These are phyloP conservation scores for Phocides pigmalion DNA, from an alignment of 1,140 invertebrate species.

Conservation along the genomic window DNA sequence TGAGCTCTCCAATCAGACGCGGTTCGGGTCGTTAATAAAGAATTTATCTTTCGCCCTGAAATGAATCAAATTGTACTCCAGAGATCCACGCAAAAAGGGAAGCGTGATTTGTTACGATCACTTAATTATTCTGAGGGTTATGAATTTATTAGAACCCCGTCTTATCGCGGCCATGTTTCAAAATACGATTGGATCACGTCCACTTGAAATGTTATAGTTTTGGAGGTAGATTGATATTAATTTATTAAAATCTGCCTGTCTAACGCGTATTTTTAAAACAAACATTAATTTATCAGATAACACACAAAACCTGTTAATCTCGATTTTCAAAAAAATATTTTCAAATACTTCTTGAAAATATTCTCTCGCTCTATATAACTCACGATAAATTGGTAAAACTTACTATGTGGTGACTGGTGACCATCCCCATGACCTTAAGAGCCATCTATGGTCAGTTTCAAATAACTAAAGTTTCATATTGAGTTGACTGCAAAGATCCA, in stretches of 20 bases:
- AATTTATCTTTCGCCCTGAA: slow-evolving; percentile 35
- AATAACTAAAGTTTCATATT: too few relatives aligned
- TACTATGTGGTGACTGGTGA: too few relatives aligned
- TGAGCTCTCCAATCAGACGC: slow-evolving; percentile 31
- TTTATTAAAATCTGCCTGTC: background rate
- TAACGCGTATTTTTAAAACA: too few relatives aligned
- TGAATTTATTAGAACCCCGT: slow-evolving; percentile 25
- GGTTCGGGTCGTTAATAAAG: slow-evolving; percentile 31
- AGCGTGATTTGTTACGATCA: slow-evolving; percentile 39
- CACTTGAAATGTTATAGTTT: slow-evolving; percentile 3
- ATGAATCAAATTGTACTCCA: slow-evolving; percentile 38
- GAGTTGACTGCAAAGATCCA: too few relatives aligned
- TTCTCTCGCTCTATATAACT: too few relatives aligned
- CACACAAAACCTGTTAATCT: too few relatives aligned
- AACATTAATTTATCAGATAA: too few relatives aligned
- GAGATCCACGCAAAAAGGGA: slow-evolving; percentile 33
- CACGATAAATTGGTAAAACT: too few relatives aligned
- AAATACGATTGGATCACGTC: slow-evolving; percentile 4
- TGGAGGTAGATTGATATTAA: background rate
- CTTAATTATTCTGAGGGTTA: slow-evolving; percentile 38
- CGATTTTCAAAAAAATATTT: too few relatives aligned
- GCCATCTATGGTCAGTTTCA: too few relatives aligned
- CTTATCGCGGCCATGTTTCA: slow-evolving; percentile 16
- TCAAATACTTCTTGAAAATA: too few relatives aligned
- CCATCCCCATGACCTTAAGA: too few relatives aligned